These are phyloP conservation scores for western clawed frog (Xenopus tropicalis) DNA, from an alignment of 2,113 vertebrate genomes.

Conservation along the genomic window UCB_Xtro_10.0 CM004450.2:112649501-112650000, in stretches of 20 bases:
- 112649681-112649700: too few species aligned
- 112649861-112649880: conserved; percentile 63
- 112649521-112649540: too few species aligned
- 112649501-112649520: too few species aligned
- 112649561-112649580: too few species aligned
- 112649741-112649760: conserved; percentile 25
- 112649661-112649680: too few species aligned
- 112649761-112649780: conserved; percentile 9
- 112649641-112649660: too few species aligned
- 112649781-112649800: conserved; percentile 37
- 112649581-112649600: too few species aligned
- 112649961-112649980: conserved; percentile 5
- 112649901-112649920: conserved; percentile 56
- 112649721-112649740: conserved; percentile 3
- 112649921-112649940: conserved; percentile 44
- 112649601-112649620: too few species aligned
- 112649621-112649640: too few species aligned
- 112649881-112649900: conserved; percentile 64
- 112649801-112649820: conserved; percentile 63
- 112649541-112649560: too few species aligned
- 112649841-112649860: conserved; percentile 61
- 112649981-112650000: not conserved
- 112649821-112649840: conserved; percentile 67
- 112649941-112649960: conserved; percentile 11
- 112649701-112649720: not conserved